Evolutionary conservation across 2,113 vertebrate species (phyloP).

Genomic region (Eira barbara): DNA sequence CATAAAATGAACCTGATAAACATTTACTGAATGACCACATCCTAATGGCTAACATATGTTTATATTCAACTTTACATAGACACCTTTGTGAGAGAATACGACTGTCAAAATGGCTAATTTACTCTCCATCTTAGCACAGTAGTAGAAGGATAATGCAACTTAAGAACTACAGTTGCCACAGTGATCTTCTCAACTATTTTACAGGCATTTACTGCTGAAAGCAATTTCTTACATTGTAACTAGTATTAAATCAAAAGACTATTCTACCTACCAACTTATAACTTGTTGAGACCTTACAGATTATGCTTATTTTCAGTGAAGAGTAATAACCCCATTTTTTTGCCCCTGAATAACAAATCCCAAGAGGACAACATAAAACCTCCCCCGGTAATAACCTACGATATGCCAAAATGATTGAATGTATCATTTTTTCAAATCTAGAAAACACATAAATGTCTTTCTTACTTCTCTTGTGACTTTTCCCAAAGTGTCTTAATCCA

Average conservation of each 20-base stretch:
- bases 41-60: background rate
- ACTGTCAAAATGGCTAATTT: background rate
- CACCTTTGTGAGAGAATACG: background rate
- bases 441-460: conserved; percentile 36
- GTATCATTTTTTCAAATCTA: conserved; percentile 21
- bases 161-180: background rate
- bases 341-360: background rate
- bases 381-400: background rate
- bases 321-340: background rate
- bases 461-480: conserved; percentile 92
- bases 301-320: background rate
- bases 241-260: background rate
- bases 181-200: conserved; percentile 5
- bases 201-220: background rate
- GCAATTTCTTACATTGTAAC: background rate
- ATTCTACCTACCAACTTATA: background rate
- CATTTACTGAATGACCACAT: background rate
- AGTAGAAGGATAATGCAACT: background rate
- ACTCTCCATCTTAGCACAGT: background rate
- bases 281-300: background rate
- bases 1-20: background rate
- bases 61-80: background rate
- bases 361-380: background rate
- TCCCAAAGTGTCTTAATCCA: conserved; percentile 96
- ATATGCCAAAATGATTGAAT: background rate